phyloP scores from a whole-genome alignment of 2,113 vertebrate genomes.

The Hymenochirus boettgeri region DNA sequence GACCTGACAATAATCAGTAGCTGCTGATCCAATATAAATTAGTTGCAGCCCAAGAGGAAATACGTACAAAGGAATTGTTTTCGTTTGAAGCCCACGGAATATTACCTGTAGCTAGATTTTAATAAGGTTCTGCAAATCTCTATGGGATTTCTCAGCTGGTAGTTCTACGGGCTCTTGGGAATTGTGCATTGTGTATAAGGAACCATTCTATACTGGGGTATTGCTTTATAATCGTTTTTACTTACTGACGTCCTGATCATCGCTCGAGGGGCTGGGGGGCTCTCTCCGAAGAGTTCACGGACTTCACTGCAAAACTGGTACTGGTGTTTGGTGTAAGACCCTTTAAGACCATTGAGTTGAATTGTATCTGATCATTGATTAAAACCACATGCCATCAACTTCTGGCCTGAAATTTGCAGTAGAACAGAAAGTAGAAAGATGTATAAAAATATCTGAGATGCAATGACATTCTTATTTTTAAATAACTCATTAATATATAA shows the following conservation, averaged over 20 bases:
- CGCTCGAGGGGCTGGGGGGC: constrained; percentile 73
- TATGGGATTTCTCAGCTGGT: neutral
- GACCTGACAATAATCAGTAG: constrained; percentile 42
- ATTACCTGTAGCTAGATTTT: constrained; percentile 25
- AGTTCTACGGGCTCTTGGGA: neutral
- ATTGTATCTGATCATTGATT: constrained; percentile 80
- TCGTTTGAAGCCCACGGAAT: constrained; percentile 23
- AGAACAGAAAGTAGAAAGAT: too few relatives aligned
- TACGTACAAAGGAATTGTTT: neutral
- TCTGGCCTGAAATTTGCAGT: constrained; percentile 68
- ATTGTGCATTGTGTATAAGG: neutral
- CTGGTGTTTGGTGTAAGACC: constrained; percentile 77
- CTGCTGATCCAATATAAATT: constrained; percentile 42
- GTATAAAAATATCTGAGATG: too few relatives aligned
- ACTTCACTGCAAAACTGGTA: constrained; percentile 84
- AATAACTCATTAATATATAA: too few relatives aligned
- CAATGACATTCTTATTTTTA: too few relatives aligned
- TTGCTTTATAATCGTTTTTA: neutral
- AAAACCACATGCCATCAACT: constrained; percentile 80
- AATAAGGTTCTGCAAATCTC: constrained; percentile 19
- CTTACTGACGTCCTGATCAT: constrained; percentile 76
- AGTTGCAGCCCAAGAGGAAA: constrained; percentile 29
- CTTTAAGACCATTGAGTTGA: constrained; percentile 89
- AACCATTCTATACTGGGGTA: neutral
- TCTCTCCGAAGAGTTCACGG: constrained; percentile 75